Percentiles rank a stretch among this genome's conserved stretches.
phyloP scores from a whole-genome alignment of 2,113 vertebrate genomes.

The Oxyruncus cristatus region DNA sequence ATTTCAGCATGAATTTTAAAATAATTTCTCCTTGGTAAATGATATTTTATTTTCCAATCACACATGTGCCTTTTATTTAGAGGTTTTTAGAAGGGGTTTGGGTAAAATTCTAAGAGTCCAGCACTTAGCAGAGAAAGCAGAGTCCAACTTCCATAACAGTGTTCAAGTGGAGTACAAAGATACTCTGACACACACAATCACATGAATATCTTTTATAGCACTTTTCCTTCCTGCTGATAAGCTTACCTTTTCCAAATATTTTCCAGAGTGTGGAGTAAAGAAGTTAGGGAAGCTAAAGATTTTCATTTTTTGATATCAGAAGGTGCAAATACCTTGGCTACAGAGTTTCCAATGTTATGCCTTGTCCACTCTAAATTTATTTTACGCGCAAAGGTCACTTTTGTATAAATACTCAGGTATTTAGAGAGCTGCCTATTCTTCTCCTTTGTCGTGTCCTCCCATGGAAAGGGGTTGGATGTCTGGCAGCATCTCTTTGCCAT shows the following conservation, averaged over 20 bases:
- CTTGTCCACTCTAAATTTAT: not conserved
- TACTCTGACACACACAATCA: not conserved
- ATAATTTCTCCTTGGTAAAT: not conserved
- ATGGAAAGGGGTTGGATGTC: not conserved
- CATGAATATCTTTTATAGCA: not conserved
- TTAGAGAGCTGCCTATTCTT: not conserved
- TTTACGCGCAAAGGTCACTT: not conserved
- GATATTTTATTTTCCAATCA: not conserved
- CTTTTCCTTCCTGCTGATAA: not conserved
- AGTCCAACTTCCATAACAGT: not conserved
- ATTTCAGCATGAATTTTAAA: not conserved
- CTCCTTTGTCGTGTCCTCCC: not conserved
- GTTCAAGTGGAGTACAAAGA: not conserved
- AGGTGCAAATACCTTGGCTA: not conserved
- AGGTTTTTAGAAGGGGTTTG: accelerated
- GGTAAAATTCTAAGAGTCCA: not conserved
- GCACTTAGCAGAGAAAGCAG: not conserved
- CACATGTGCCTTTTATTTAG: not conserved
- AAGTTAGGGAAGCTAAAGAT: not conserved
- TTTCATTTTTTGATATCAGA: not conserved
- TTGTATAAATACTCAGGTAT: not conserved
- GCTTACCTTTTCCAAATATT: not conserved
- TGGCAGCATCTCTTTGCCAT: not conserved
- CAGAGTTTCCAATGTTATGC: not conserved
- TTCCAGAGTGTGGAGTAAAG: not conserved